Conservation (phyloP, 2,113 vertebrate genomes). For the Hymenochirus boettgeri region DNA sequence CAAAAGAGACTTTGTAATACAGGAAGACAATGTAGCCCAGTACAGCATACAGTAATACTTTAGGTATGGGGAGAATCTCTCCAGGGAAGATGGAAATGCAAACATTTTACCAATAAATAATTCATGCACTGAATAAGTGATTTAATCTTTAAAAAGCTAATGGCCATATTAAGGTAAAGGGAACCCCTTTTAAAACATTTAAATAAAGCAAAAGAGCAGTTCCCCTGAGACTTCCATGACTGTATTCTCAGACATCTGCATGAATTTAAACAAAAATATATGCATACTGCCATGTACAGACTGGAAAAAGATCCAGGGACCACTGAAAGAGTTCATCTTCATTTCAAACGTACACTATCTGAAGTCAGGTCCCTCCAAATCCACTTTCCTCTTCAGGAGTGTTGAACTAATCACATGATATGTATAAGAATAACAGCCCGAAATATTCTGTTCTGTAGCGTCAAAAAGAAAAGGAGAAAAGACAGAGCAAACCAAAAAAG, state of each 20-base stretch:
- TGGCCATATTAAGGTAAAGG: constrained; percentile 15
- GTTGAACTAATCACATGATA: too few relatives aligned
- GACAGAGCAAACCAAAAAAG: too few relatives aligned
- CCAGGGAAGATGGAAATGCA: constrained; percentile 27
- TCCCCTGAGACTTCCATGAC: constrained; percentile 4
- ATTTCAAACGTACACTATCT: too few relatives aligned
- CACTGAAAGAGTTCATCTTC: too few relatives aligned
- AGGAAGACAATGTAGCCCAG: constrained; percentile 11
- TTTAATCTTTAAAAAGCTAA: constrained; percentile 26
- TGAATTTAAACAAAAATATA: background rate
- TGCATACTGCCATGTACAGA: too few relatives aligned
- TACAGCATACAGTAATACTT: constrained; percentile 12
- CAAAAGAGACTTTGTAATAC: background rate
- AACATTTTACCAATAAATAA: constrained; percentile 36
- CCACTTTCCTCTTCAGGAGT: too few relatives aligned
- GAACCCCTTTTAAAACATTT: background rate
- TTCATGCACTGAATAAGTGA: constrained; percentile 25
- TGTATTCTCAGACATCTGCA: constrained; percentile 11
- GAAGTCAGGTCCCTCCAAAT: too few relatives aligned
- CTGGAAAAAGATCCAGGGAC: too few relatives aligned
- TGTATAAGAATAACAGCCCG: too few relatives aligned
- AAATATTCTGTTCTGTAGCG: too few relatives aligned
- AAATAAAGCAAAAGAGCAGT: background rate
- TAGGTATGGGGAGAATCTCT: background rate
- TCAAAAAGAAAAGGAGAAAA: too few relatives aligned